A percentile compares a stretch with the other conserved stretches of the same genome.
phyloP scores from a whole-genome alignment of 1,140 invertebrate genomes.

The fruit fly (Drosophila melanogaster) region Release_6_plus_ISO1_MT NT_037436.4:5935001-5935500 shows the following conservation, averaged over 20 bases:
- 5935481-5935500: neutral
- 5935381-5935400: conserved; percentile 58
- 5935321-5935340: conserved; percentile 21
- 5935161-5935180: conserved; percentile 80
- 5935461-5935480: conserved; percentile 34
- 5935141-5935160: conserved; percentile 33
- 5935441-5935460: conserved; percentile 33
- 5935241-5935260: conserved; percentile 40
- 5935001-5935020: neutral
- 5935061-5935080: conserved; percentile 68
- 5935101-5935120: neutral
- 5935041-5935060: conserved; percentile 64
- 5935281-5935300: conserved; percentile 37
- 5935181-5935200: conserved; percentile 79
- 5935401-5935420: conserved; percentile 75
- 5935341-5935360: conserved; percentile 59
- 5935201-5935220: conserved; percentile 22
- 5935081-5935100: conserved; percentile 35
- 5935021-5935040: neutral
- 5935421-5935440: conserved; percentile 76
- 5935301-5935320: conserved; percentile 46
- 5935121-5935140: neutral
- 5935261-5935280: conserved; percentile 81
- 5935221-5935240: conserved; percentile 6
- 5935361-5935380: conserved; percentile 57